Evolutionary conservation across 2,888 invertebrate species (phyloP), one percentile per base, ranked within the genome.

Genomic region (Apocheima hispidaria): DNA sequence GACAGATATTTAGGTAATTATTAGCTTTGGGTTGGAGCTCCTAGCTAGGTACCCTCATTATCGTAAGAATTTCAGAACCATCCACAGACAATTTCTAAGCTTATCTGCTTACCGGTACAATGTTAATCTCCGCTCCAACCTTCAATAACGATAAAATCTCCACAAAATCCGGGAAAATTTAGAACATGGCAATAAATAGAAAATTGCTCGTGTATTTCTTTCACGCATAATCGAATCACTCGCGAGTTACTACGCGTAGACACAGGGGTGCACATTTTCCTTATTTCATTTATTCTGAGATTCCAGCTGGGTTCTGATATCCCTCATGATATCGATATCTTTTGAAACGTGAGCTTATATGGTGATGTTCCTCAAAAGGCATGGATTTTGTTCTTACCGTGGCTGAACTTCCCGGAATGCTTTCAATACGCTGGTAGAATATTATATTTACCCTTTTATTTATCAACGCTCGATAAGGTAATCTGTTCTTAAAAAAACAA

Each of bases 211-310:
- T 62, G 56, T 60, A 64, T 64, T 59, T 64, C 51, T 54, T 38
- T 60, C 57, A 36, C 64, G 57, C 60, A 64, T 64, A 62, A 64
- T 61, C 53, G 48, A 67, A 67, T 60, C 60, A 60, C 62, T 62
- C 35, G 54, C 56, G 54, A 63, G 56, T 56, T 58, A 67, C 62
- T 41, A 50, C 58, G 60, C 61, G 63, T 57, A 56, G 61, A 60
- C 65, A 57, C 57, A 49, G 54, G 59, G 59, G 56, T 52, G 56
- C 55, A 59, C 41, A 60, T 57, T 64, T 63, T 64, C 60, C 63
- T 60, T 56, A 40, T 60, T 48, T 46, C 46, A 54, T 55, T 55
- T 60, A 60, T 60, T 41, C 38, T 36, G 46, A 64, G 60, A 56
- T 58, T 59, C 51, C 60, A 62, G 61, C 61, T 56, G 46, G 41